These are phyloP conservation scores for Nycticorax nycticorax DNA, from an alignment of 2,113 vertebrate species.

Conservation along the genomic window DNA sequence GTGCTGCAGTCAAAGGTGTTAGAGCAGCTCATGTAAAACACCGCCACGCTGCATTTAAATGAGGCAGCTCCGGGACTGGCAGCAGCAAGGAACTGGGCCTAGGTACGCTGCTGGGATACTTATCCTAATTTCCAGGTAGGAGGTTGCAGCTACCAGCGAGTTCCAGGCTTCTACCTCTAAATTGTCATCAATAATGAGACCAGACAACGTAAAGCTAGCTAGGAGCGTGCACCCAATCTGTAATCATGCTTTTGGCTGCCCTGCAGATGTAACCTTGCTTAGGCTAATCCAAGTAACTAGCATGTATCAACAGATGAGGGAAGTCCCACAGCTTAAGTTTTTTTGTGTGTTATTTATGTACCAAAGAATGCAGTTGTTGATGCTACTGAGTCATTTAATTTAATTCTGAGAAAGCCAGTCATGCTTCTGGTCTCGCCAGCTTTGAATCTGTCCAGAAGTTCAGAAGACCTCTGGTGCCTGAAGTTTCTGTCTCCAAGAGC, in stretches of 20 bases:
- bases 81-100: background rate
- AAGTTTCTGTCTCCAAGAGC: background rate
- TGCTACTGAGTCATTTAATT: background rate
- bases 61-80: background rate
- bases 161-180: background rate
- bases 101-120: background rate
- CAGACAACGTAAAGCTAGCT: background rate
- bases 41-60: background rate
- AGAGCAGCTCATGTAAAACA: background rate
- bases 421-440: background rate
- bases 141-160: background rate
- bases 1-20: background rate
- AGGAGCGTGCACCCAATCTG: background rate
- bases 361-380: background rate
- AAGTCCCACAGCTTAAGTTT: background rate
- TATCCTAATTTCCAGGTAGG: background rate
- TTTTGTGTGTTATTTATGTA: background rate
- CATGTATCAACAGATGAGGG: background rate
- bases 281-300: accelerated
- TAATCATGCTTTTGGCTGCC: accelerated
- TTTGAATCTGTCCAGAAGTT: background rate
- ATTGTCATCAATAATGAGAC: background rate
- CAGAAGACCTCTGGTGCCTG: background rate
- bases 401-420: background rate
- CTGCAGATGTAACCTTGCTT: background rate